Base-by-base conservation (phyloP, 2,113 vertebrate genomes). In the Orycteropus afer region DNA sequence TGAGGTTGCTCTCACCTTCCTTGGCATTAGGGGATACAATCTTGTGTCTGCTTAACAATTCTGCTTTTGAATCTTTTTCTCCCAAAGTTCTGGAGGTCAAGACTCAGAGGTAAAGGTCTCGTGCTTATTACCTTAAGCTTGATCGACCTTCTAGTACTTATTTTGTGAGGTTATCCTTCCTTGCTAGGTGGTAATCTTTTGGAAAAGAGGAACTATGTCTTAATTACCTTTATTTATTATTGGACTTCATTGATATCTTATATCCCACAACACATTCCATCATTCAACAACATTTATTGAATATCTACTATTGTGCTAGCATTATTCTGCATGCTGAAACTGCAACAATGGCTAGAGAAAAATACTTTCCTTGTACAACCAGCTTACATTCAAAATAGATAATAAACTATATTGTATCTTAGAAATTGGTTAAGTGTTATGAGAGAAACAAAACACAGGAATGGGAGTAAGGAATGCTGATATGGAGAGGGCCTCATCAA, bases 11-110 rank as follows among this genome's bases (percentile, higher is more conserved):
- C 34, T 81, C 47, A 29, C 12, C 20, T 25, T n/a, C 32, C 42
- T 10, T 25, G 20, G 34, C 23, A 47, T 37, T 0, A 1, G 1
- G 7, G 47, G 14, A 34, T n/a, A 1, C 1, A 2, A 1, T 20
- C 45, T 8, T 7, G 5, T 0, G 12, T 74, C 42, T 80, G 65
- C 13, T 9, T 40, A 10, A 40, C 42, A 32, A 0, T 22, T 83
- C 25, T 32, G 47, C 22, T 74, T 86, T 34, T 25, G 37, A 22
- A n/a, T 5, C 25, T 45, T 73, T 40, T 63, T 22, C 89, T 80
- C 45, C 79, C 42, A 29, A 25, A 78, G 73, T n/a, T 59, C 76
- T 86, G 7, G 45, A 42, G 45, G 67, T 53, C 77, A 53, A 34
- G 34, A 40, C 17, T 94, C 13, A 1, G 78, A 18, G 22, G 47